Evolutionary conservation across 2,797 vertebrate species (phyloP), one percentile per base, ranked within the genome.

Genomic region (Eulemur albifrons): DNA sequence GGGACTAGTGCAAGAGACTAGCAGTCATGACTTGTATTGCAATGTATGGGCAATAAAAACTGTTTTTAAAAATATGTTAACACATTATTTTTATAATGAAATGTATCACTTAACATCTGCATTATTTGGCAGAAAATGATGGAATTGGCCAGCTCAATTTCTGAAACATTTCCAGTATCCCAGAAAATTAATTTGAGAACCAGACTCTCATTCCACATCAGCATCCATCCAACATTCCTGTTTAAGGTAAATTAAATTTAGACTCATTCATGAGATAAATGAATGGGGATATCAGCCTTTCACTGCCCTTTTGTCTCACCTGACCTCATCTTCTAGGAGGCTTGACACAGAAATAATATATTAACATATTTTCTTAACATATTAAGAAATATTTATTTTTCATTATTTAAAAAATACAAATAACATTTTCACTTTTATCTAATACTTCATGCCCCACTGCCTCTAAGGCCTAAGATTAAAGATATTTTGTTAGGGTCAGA

Each of bases 121-220:
- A 85, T 72, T 73, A 86, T 77, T 88, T 92, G 63, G n/a, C 57
- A 96, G 40, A 54, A 92, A 79, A 79, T 63, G 5, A 88, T n/a
- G 21, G 32, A 93, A 95, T 23, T 85, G 13, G 48, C 20, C 67
- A 88, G 54, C 43, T 84, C 27, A 69, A 48, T 69, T 95, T 90
- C 69, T 88, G 83, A 97, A 96, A 73, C 14, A 82, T 23, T 95
- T 96, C 12, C 40, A 95, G n/a, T 67, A 88, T 45, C 40, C 23
- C 95, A 57, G 59, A 96, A 81, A 77, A 92, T 69, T 81, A 96
- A 90, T 93, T 92, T 93, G 85, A 97, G 38, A 75, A 73, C 35
- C 23, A 81, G 52, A 87, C 20, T 89, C 45, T 95, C 87, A 69
- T 84, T 70, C 27, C 20, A 25, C 73, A 25, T 59, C 48, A 77